Percentiles rank a stretch among this genome's conserved stretches.
Evolutionary conservation across 2,888 invertebrate genomes (phyloP).

Genomic region (Parnassius glacialis): DNA sequence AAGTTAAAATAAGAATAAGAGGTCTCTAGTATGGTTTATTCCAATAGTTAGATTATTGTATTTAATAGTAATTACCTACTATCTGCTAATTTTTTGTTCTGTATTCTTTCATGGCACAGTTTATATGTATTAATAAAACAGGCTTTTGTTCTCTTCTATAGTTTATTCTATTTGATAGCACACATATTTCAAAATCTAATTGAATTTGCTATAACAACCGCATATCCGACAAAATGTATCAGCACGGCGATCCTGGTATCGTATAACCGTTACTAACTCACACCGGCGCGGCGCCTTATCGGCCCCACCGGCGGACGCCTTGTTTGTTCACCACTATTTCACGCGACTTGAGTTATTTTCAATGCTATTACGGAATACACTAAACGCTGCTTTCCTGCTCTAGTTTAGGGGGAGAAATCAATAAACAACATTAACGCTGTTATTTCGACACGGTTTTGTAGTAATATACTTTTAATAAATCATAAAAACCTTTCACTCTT

Average conservation of each 20-base stretch:
- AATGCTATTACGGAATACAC: constrained; percentile 14
- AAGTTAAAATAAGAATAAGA: no score
- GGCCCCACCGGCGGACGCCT: constrained; percentile 18
- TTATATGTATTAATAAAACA: neutral
- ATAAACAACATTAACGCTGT: constrained; percentile 1
- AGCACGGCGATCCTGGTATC: constrained; percentile 3
- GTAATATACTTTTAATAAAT: no score
- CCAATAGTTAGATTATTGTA: no score
- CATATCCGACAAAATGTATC: constrained; percentile 13
- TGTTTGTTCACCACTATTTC: constrained; percentile 21
- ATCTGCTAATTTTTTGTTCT: no score
- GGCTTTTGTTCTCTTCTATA: no score
- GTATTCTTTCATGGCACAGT: no score
- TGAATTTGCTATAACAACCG: neutral
- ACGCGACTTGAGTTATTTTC: constrained; percentile 22
- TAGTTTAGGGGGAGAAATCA: constrained; percentile 6
- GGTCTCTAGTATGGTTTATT: no score
- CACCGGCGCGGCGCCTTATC: constrained; percentile 27
- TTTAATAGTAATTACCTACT: no score
- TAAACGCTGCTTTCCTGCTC: constrained; percentile 24
- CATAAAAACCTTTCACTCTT: no score
- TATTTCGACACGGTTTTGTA: neutral
- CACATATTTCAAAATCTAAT: neutral
- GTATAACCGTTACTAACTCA: constrained; percentile 18
- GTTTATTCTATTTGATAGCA: neutral